These are phyloP conservation scores for Aurelia coerulea DNA, from an alignment of 30 jellyfish, hydroid and myxozoan species.

Conservation along the genomic window DNA sequence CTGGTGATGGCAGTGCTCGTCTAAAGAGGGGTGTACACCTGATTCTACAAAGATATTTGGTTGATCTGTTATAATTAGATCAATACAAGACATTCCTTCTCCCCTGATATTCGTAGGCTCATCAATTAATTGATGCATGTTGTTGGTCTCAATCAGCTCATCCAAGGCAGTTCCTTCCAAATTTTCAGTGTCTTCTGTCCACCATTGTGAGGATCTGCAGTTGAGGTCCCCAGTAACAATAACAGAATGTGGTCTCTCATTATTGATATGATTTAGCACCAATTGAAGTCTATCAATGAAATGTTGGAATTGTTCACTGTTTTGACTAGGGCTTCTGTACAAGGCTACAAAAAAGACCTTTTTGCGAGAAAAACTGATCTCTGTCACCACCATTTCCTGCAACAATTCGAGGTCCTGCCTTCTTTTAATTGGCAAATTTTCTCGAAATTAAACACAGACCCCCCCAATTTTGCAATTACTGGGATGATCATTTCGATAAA, in stretches of 20 bases:
- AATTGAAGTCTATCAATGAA: constrained; percentile 11
- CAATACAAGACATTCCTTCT: constrained; percentile 37
- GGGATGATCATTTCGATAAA: constrained; percentile 16
- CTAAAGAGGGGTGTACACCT: constrained; percentile 43
- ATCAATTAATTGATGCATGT: constrained; percentile 21
- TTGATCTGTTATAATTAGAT: constrained; percentile 33
- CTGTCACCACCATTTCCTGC: constrained; percentile 38
- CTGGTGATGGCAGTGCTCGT: constrained; percentile 41
- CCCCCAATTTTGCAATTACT: constrained; percentile 15
- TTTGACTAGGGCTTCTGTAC: constrained; percentile 55
- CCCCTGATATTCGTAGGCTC: constrained; percentile 37
- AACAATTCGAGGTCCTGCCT: constrained; percentile 29
- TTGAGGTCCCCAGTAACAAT: constrained; percentile 22
- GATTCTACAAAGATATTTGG: constrained; percentile 34
- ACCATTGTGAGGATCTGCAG: constrained; percentile 36
- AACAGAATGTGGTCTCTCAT: constrained; percentile 8
- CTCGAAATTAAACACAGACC: constrained; percentile 1
- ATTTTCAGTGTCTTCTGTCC: constrained; percentile 40
- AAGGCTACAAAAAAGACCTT: constrained; percentile 17
- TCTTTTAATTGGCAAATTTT: constrained; percentile 10
- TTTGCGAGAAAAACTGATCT: constrained; percentile 28
- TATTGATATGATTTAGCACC: background rate
- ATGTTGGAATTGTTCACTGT: constrained; percentile 3
- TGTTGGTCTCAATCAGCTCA: constrained; percentile 35
- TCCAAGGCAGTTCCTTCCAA: constrained; percentile 49